Base-by-base conservation (phyloP, 2,888 invertebrate genomes). In the Chironomus riparius region DNA sequence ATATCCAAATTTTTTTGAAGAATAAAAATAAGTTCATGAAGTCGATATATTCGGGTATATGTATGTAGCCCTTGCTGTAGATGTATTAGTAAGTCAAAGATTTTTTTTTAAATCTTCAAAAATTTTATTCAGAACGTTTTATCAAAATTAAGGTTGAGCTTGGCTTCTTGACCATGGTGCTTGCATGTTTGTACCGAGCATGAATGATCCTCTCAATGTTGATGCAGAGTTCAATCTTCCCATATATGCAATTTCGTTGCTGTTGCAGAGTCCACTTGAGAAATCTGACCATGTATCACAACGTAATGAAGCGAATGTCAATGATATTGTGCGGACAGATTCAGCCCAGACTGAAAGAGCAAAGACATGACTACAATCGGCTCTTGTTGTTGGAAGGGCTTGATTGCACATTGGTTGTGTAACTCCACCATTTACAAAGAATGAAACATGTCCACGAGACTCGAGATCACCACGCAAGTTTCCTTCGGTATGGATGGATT, bases 401-500 rank as follows among this genome's bases (percentile, higher is more conserved):
- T 22, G 47, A 15, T 21, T 68, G 15, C 74, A 74, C 4, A 22
- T 15, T n/a, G 74, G 74, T 22, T 74, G 74, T n/a, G 28, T 15
- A 10, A 65, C 68, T 3, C 74, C 74, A 3, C 74, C 74, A 48
- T 74, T 74, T 6, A 74, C 74, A 1, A 47, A 68, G 24, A 48
- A 74, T 18, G 62, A 18, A 5, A 68, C 24, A 48, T 74, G 74
- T 10, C 74, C 74, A 68, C n/a, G 18, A 12, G 74, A 47, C 0
- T 22, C 12, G 68, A 38, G 65, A 68, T 74, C 74, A 22, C 74
- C 74, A 1, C n/a, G 56, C 68, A 10, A 22, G 21, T 38, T 47
- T 18, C 74, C 68, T n/a, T 74, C 74, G 7, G 74, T 74, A 22
- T 74, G 74, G 6, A 74, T 28, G 47, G 74, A 68, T 21, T 74